phyloP scores from a whole-genome alignment of 1,140 invertebrate species.

The Drosophila kohkoa region DNA sequence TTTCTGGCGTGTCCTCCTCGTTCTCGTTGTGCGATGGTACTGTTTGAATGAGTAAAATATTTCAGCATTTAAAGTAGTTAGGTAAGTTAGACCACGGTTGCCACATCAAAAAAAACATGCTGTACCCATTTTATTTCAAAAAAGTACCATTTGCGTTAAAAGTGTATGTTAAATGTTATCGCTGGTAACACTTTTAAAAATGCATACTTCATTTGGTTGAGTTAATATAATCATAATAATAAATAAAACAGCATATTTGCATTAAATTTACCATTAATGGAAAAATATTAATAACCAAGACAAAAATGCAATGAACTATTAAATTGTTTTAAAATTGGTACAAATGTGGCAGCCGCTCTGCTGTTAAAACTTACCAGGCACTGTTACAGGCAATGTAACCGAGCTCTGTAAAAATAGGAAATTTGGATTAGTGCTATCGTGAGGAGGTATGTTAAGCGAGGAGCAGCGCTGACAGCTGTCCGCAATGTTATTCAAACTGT shows the following conservation, averaged over 20 bases:
- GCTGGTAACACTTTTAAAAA: no score
- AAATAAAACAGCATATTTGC: no score
- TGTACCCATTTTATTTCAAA: no score
- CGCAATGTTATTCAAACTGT: not conserved
- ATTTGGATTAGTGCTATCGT: not conserved
- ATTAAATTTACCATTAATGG: no score
- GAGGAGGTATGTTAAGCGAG: slow-evolving; percentile 9
- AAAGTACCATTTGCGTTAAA: no score
- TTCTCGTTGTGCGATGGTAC: slow-evolving; percentile 12
- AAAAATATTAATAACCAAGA: not conserved
- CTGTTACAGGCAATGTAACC: slow-evolving; percentile 61
- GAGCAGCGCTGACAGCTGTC: slow-evolving; percentile 13
- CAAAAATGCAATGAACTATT: not conserved
- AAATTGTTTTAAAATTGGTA: not conserved
- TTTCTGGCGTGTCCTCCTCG: slow-evolving; percentile 30
- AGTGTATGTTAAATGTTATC: no score
- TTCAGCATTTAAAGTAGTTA: not conserved
- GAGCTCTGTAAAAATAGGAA: slow-evolving; percentile 52
- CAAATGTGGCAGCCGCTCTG: not conserved
- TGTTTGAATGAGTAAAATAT: slow-evolving; percentile 1
- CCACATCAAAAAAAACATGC: no score
- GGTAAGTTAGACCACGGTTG: not conserved
- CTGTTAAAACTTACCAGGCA: slow-evolving; percentile 44
- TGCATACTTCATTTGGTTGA: not conserved
- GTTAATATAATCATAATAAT: not conserved